phyloP scores from a whole-genome alignment of 2,888 invertebrate genomes.

The Tipula unca region DNA sequence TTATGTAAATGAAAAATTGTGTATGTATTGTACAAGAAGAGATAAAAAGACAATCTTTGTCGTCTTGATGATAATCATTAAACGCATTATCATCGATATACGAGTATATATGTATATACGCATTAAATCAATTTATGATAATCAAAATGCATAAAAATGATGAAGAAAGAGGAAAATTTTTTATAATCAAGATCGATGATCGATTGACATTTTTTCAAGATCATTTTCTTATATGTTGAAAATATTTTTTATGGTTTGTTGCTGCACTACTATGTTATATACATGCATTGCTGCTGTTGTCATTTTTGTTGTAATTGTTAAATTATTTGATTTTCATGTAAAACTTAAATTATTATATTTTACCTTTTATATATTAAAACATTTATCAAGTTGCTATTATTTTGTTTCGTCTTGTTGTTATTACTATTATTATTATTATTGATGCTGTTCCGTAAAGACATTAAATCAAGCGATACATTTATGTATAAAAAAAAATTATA shows the following conservation, averaged over 20 bases:
- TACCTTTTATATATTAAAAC: not conserved
- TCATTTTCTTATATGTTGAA: slow-evolving; percentile 1
- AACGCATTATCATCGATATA: slow-evolving; percentile 2
- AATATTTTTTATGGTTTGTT: not conserved
- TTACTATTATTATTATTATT: not conserved
- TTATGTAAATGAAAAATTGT: not conserved
- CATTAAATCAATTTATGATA: slow-evolving; percentile 8
- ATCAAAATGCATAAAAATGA: slow-evolving; percentile 15
- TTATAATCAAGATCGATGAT: slow-evolving; percentile 17
- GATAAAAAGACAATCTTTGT: not conserved
- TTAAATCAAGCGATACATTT: not conserved
- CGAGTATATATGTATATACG: not conserved
- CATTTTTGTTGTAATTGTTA: not conserved
- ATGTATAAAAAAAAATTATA: not conserved
- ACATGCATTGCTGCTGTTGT: not conserved
- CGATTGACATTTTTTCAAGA: slow-evolving; percentile 19
- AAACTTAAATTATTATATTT: not conserved
- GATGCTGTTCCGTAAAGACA: not conserved
- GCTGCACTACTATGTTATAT: not conserved
- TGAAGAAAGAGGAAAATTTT: not conserved
- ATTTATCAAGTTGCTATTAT: not conserved
- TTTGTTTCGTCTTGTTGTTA: not conserved
- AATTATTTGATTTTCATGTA: not conserved
- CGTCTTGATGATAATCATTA: slow-evolving; percentile 14
- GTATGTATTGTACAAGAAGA: not conserved